Evolutionary conservation across 2,888 invertebrate genomes (phyloP).

Genomic region (Ypsolopha sequella): DNA sequence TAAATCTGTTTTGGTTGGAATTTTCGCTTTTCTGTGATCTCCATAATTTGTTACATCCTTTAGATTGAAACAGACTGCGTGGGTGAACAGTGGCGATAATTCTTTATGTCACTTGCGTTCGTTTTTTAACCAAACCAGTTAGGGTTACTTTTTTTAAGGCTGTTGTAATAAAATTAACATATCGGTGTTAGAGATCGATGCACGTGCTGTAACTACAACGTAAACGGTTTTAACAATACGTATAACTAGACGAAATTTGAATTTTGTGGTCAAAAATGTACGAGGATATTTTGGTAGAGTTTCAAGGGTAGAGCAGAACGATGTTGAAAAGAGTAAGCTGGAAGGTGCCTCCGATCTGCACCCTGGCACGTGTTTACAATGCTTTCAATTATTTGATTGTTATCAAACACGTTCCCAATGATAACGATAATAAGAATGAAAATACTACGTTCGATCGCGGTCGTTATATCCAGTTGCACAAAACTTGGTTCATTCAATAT

Average conservation of each 20-base stretch:
- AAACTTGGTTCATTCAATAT: too few species aligned
- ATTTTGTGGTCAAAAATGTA: not conserved
- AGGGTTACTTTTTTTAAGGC: constrained; percentile 48
- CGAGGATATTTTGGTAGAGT: not conserved
- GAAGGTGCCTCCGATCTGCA: not conserved
- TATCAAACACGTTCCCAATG: too few species aligned
- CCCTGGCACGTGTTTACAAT: not conserved
- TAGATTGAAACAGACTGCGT: too few species aligned
- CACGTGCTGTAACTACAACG: constrained; percentile 21
- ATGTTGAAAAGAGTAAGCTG: not conserved
- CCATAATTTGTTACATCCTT: too few species aligned
- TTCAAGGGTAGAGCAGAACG: not conserved
- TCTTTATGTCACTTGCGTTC: constrained; percentile 57
- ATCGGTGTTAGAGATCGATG: constrained; percentile 49
- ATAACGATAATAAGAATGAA: too few species aligned
- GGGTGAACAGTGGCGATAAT: too few species aligned
- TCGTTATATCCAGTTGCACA: too few species aligned
- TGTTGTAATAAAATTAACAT: constrained; percentile 65
- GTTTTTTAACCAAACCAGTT: constrained; percentile 62
- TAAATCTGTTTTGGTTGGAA: too few species aligned
- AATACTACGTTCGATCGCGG: too few species aligned
- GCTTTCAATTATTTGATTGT: not conserved
- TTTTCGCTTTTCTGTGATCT: too few species aligned
- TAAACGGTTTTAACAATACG: not conserved
- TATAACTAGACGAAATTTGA: not conserved